phyloP scores from a whole-genome alignment of 2,888 invertebrate species.

The Epistrophella euchroma region DNA sequence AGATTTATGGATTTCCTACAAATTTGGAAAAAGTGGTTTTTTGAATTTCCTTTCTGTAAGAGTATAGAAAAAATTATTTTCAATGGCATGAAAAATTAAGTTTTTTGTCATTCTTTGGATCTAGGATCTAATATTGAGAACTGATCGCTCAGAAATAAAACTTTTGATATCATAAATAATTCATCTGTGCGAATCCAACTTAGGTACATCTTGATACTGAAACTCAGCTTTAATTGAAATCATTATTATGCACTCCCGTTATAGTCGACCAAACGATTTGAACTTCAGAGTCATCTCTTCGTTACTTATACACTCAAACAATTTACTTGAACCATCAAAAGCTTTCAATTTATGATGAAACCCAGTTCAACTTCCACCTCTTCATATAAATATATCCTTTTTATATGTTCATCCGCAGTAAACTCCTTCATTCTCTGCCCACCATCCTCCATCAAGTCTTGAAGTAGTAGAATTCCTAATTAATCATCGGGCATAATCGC shows the following conservation, averaged over 20 bases:
- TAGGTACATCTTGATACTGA: no score
- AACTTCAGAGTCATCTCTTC: background rate
- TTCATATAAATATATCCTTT: slow-evolving; percentile 34
- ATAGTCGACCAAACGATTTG: background rate
- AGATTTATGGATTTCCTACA: no score
- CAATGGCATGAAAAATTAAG: no score
- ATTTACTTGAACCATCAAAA: slow-evolving; percentile 57
- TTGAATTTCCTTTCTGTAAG: no score
- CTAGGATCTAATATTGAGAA: no score
- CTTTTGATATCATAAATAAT: no score
- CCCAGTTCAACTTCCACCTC: slow-evolving; percentile 59
- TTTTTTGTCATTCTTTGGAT: no score
- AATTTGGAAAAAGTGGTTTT: no score
- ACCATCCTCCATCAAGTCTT: background rate
- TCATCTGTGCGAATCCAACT: no score
- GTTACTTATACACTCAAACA: slow-evolving; percentile 25
- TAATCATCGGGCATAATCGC: slow-evolving; percentile 75
- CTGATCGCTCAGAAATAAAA: no score
- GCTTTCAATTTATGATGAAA: slow-evolving; percentile 69
- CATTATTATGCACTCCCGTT: background rate
- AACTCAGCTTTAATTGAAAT: no score
- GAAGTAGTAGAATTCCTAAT: slow-evolving; percentile 63
- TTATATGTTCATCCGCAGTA: slow-evolving; percentile 17
- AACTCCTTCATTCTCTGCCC: background rate
- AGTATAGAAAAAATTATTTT: no score